Conservation (phyloP, 1,140 invertebrate genomes). For the Pogonognathellus flavescens region DNA sequence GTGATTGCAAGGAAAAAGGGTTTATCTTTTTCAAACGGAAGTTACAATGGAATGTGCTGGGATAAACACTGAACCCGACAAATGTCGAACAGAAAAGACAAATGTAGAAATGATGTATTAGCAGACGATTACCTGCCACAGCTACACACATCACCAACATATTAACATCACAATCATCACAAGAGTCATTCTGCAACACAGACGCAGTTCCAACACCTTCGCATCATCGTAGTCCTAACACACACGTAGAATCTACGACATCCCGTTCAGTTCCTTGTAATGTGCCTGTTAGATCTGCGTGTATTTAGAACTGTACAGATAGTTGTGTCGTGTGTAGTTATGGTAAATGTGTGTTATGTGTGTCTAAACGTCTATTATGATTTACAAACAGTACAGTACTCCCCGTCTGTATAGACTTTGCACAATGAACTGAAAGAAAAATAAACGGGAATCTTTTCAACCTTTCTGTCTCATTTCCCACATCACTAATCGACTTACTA, state of each 20-base stretch:
- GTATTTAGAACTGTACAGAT: no score
- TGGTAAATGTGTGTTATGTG: no score
- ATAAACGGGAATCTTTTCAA: conserved; percentile 39
- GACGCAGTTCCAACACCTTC: background rate
- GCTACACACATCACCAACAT: background rate
- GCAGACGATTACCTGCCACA: background rate
- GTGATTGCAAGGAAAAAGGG: background rate
- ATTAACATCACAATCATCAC: background rate
- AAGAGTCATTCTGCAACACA: background rate
- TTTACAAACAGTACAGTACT: no score
- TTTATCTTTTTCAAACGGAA: conserved; percentile 43
- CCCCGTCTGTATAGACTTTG: no score
- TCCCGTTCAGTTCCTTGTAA: no score
- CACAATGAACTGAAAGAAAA: background rate
- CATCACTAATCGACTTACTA: conserved; percentile 37
- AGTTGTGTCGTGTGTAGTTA: no score
- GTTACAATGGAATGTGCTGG: conserved; percentile 7
- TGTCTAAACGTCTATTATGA: no score
- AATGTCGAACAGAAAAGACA: conserved; percentile 20
- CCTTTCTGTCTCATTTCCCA: conserved; percentile 30
- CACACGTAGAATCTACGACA: no score
- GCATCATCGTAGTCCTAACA: no score
- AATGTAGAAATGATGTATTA: background rate
- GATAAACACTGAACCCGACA: background rate
- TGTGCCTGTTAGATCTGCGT: no score